A percentile compares a stretch with the other conserved stretches of the same genome.
Evolutionary conservation across 2,113 vertebrate species (phyloP).

Genomic region (Ardeotis arabs): DNA sequence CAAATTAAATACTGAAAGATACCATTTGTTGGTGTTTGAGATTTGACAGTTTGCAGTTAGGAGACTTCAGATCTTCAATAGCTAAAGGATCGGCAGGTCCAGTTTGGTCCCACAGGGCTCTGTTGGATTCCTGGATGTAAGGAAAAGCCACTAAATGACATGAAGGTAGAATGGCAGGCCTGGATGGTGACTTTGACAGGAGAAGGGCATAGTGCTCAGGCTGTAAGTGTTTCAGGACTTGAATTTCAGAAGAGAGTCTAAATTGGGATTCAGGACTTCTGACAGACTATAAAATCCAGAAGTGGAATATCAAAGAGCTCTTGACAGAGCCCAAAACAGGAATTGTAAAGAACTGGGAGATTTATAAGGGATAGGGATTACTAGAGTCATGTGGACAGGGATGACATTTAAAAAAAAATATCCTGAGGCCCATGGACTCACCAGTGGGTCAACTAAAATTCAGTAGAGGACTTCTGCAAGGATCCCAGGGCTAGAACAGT

Average conservation of each 20-base stretch:
- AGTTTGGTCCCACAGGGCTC: background rate
- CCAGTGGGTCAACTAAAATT: background rate
- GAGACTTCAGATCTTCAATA: background rate
- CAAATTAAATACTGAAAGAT: background rate
- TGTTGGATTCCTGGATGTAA: background rate
- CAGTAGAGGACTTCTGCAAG: background rate
- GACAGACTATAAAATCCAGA: background rate
- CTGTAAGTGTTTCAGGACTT: background rate
- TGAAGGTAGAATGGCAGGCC: background rate
- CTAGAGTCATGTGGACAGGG: background rate
- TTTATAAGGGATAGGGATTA: background rate
- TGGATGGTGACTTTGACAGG: background rate
- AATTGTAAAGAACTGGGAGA: background rate
- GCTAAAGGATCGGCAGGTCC: background rate
- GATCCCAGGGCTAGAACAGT: background rate
- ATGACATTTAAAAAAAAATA: background rate
- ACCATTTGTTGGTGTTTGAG: background rate
- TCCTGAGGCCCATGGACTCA: background rate
- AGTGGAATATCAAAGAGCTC: background rate
- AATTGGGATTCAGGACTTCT: background rate
- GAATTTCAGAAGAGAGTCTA: background rate
- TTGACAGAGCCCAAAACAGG: background rate
- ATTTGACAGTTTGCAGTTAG: background rate
- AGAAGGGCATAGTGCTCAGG: background rate
- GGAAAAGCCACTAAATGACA: background rate